These are phyloP conservation scores for Poeciliopsis turneri DNA, from an alignment of 2,797 vertebrate species.

Conservation along the genomic window DNA sequence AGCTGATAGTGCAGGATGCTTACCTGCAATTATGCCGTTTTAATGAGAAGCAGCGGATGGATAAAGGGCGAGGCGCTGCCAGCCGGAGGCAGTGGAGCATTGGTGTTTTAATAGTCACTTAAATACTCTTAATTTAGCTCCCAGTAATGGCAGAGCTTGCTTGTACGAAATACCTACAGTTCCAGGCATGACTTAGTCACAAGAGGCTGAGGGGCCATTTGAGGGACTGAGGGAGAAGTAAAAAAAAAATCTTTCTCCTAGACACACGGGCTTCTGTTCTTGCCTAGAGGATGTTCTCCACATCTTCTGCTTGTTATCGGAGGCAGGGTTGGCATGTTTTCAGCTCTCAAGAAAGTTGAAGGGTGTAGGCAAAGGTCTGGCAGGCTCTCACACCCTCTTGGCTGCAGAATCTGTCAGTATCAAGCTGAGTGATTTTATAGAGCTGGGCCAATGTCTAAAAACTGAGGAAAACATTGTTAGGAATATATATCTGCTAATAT, in stretches of 20 bases:
- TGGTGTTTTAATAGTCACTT: slow-evolving; percentile 85
- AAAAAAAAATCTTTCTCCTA: slow-evolving; percentile 54
- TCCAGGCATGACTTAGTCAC: slow-evolving; percentile 46
- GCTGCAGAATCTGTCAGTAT: slow-evolving; percentile 62
- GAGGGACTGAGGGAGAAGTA: slow-evolving; percentile 29
- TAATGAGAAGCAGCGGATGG: slow-evolving; percentile 80
- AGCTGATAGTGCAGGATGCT: slow-evolving; percentile 79
- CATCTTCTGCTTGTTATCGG: slow-evolving; percentile 72
- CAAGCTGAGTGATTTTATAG: slow-evolving; percentile 47
- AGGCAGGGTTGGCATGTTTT: slow-evolving; percentile 74
- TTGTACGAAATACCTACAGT: slow-evolving; percentile 66
- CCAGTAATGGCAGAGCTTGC: slow-evolving; percentile 72
- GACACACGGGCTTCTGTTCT: slow-evolving; percentile 53
- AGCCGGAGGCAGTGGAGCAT: slow-evolving; percentile 79
- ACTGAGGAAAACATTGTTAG: not conserved
- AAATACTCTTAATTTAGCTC: slow-evolving; percentile 85
- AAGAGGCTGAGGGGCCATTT: slow-evolving; percentile 55
- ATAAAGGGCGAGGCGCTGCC: slow-evolving; percentile 75
- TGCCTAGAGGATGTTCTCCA: slow-evolving; percentile 75
- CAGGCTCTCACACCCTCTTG: slow-evolving; percentile 66
- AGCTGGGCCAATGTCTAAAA: slow-evolving; percentile 29
- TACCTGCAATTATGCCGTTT: slow-evolving; percentile 85
- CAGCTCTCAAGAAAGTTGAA: slow-evolving; percentile 62
- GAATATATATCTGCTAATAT: slow-evolving; percentile 6
- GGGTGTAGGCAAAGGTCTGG: slow-evolving; percentile 70